Evolutionary conservation across 2,888 invertebrate species (phyloP).

Genomic region (Phymatocera aterrima): DNA sequence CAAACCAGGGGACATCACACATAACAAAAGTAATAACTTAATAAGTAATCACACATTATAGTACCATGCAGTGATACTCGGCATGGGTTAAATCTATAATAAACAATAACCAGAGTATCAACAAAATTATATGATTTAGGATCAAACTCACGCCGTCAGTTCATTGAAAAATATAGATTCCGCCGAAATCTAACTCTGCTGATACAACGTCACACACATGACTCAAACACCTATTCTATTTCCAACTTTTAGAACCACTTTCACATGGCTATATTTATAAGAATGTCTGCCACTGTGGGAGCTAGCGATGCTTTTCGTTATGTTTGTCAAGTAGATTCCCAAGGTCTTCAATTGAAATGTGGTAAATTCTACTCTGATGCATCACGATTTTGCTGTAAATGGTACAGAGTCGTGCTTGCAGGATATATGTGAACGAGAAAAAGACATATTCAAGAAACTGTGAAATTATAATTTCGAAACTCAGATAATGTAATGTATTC

Average conservation of each 20-base stretch:
- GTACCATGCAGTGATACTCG: too few species aligned
- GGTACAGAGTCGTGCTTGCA: neutral
- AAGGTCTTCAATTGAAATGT: neutral
- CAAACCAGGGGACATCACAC: too few species aligned
- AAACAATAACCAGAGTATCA: too few species aligned
- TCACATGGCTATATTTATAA: neutral
- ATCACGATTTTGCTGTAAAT: neutral
- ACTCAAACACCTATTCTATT: neutral
- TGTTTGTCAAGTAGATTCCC: neutral
- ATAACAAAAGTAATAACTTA: too few species aligned
- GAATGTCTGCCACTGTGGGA: neutral
- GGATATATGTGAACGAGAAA: neutral
- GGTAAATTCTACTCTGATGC: neutral
- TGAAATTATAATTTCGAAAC: too few species aligned
- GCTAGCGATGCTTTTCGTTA: neutral
- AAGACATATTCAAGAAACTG: too few species aligned
- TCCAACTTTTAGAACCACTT: neutral
- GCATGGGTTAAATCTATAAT: too few species aligned
- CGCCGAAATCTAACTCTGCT: neutral
- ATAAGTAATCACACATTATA: too few species aligned
- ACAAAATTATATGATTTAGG: too few species aligned
- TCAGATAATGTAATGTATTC: too few species aligned
- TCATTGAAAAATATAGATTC: neutral
- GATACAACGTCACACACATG: neutral
- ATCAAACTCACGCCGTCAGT: neutral